A percentile compares a stretch with the other conserved stretches of the same genome.
phyloP scores from a whole-genome alignment of 2,113 vertebrate species.

The Pao palembangensis region DNA sequence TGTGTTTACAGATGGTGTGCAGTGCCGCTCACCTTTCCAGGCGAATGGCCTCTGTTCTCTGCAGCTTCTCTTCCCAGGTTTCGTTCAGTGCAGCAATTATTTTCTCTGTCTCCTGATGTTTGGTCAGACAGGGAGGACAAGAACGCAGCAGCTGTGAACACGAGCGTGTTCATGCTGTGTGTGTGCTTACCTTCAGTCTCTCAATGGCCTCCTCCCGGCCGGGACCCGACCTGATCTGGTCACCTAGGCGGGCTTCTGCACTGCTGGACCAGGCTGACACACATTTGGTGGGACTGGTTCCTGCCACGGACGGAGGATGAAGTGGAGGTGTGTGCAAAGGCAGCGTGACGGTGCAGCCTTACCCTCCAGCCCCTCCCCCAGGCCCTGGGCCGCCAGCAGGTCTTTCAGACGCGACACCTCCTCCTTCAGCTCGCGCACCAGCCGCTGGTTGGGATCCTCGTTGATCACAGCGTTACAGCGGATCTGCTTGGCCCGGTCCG shows the following conservation, averaged over 20 bases:
- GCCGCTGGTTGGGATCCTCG: slow-evolving; percentile 91
- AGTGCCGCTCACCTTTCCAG: too few species aligned
- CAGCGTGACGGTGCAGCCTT: slow-evolving; percentile 1
- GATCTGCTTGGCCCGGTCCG: slow-evolving; percentile 98
- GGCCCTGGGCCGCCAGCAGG: slow-evolving; percentile 88
- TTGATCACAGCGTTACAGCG: too few species aligned
- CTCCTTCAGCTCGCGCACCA: slow-evolving; percentile 93
- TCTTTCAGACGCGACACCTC: slow-evolving; percentile 93
- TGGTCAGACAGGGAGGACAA: neutral
- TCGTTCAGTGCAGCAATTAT: slow-evolving; percentile 98
- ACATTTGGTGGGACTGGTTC: slow-evolving; percentile 94
- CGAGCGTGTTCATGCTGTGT: too few species aligned
- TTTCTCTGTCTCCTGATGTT: slow-evolving; percentile 92
- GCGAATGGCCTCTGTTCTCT: slow-evolving; percentile 91
- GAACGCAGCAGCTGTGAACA: too few species aligned
- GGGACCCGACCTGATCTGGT: slow-evolving; percentile 93
- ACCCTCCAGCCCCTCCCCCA: slow-evolving; percentile 77
- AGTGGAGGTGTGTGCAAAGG: too few species aligned
- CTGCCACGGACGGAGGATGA: too few species aligned
- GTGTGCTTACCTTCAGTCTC: slow-evolving; percentile 85
- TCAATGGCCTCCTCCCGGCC: slow-evolving; percentile 96
- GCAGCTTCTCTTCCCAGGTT: slow-evolving; percentile 97
- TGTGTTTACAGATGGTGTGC: too few species aligned
- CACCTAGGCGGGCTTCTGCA: slow-evolving; percentile 90
- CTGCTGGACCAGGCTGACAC: slow-evolving; percentile 92